Evolutionary conservation across 2,888 invertebrate genomes (phyloP).

Genomic region (Drosophila barbarae): DNA sequence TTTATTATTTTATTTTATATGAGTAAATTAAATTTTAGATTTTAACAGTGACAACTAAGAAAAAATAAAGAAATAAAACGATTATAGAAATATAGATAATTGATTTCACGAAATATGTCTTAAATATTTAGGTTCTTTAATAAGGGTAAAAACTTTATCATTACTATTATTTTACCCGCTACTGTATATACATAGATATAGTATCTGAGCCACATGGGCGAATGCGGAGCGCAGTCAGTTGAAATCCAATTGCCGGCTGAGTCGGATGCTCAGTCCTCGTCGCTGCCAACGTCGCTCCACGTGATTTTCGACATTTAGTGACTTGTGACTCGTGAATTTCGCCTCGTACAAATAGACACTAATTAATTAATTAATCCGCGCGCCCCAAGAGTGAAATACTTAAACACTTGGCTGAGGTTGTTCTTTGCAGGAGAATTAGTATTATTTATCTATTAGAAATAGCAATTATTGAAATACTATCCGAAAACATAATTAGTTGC

Average conservation of each 20-base stretch:
- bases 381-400: slow-evolving; percentile 12
- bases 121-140: background rate
- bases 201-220: slow-evolving; percentile 54
- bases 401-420: slow-evolving; percentile 24
- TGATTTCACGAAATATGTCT: background rate
- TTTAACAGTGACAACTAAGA: background rate
- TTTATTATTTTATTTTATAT: background rate
- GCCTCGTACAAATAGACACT: slow-evolving; percentile 26
- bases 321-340: slow-evolving; percentile 9
- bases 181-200: slow-evolving; percentile 3
- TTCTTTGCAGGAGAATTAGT: slow-evolving; percentile 9
- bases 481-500: slow-evolving; percentile 47
- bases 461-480: slow-evolving; percentile 25
- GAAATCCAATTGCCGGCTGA: slow-evolving; percentile 62
- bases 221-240: slow-evolving; percentile 48
- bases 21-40: background rate
- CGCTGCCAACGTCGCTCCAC: slow-evolving; percentile 33
- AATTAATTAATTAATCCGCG: slow-evolving; percentile 39
- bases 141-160: background rate
- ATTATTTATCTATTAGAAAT: slow-evolving; percentile 43
- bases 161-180: background rate
- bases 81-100: too few relatives aligned
- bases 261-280: slow-evolving; percentile 49
- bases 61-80: background rate
- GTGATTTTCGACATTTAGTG: slow-evolving; percentile 35